Evolutionary conservation across 2,888 invertebrate species (phyloP).

Genomic region (Cosmia pyralina): DNA sequence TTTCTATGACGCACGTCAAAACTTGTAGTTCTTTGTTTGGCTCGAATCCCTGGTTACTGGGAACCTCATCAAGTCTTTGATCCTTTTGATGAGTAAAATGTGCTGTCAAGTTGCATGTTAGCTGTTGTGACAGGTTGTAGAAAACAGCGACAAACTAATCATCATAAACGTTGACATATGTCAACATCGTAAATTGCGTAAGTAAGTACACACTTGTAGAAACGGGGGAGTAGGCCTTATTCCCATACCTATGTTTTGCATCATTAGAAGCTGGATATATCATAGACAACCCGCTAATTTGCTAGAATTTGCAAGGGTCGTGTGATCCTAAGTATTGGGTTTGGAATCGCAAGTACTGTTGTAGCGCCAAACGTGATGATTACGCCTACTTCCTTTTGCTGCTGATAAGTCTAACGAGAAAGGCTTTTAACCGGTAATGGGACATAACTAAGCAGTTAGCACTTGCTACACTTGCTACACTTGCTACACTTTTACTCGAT

Average conservation of each 20-base stretch:
- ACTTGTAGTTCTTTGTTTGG: conserved; percentile 45
- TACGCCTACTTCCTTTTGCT: conserved; percentile 55
- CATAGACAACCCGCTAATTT: background rate
- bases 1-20: conserved; percentile 20
- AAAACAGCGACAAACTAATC: conserved; percentile 1
- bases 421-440: conserved; percentile 63
- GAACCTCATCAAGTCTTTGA: conserved; percentile 33
- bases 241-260: background rate
- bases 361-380: conserved; percentile 50
- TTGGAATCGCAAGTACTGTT: conserved; percentile 33
- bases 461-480: conserved; percentile 63
- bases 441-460: conserved; percentile 49
- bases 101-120: conserved; percentile 30
- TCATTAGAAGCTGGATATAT: conserved; percentile 1
- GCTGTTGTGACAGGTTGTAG: conserved; percentile 21
- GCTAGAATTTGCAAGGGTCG: conserved; percentile 21
- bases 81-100: conserved; percentile 31
- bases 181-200: conserved; percentile 1
- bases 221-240: background rate
- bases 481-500: conserved; percentile 66
- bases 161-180: conserved; percentile 13
- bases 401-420: conserved; percentile 57
- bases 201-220: background rate
- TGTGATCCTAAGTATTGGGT: conserved; percentile 44
- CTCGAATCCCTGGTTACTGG: conserved; percentile 7